Conservation (phyloP, 1,140 invertebrate species). For the Philotrypesis tridentata region DNA sequence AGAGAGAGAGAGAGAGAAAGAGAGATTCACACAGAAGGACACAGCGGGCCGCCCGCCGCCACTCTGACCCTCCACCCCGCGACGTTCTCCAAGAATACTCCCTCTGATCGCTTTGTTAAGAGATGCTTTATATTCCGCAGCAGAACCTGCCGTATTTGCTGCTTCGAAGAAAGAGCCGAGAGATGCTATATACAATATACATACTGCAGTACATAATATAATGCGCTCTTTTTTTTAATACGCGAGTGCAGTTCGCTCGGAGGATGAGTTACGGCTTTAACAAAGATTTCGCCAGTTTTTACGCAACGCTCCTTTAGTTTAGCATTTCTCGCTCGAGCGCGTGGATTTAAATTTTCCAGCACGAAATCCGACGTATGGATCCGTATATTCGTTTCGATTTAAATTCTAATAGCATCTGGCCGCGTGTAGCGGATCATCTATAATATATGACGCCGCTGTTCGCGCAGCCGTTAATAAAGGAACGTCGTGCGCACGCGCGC, state of each 20-base stretch:
- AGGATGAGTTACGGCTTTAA: conserved; percentile 29
- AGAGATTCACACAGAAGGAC: conserved; percentile 40
- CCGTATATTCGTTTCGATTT: conserved; percentile 24
- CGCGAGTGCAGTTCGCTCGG: conserved; percentile 1
- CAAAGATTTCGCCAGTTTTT: background rate
- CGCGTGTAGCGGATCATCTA: background rate
- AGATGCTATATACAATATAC: background rate
- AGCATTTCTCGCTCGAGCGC: too few species aligned
- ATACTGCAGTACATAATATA: too few species aligned
- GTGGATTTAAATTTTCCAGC: too few species aligned
- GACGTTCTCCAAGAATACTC: conserved; percentile 20
- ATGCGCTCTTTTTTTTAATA: conserved; percentile 4
- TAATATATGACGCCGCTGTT: background rate
- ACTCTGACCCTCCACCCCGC: conserved; percentile 29
- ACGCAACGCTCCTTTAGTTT: background rate
- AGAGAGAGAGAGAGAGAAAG: background rate
- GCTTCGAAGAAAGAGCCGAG: conserved; percentile 40
- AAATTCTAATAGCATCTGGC: conserved; percentile 30
- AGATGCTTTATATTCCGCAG: conserved; percentile 41
- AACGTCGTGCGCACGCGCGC: background rate
- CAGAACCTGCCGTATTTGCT: conserved; percentile 41
- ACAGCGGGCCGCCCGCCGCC: conserved; percentile 47
- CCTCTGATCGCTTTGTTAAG: conserved; percentile 48
- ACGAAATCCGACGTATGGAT: too few species aligned
- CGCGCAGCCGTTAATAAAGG: background rate